Base-by-base conservation (phyloP, 2,797 vertebrate genomes). In the Gambusia yucatana region DNA sequence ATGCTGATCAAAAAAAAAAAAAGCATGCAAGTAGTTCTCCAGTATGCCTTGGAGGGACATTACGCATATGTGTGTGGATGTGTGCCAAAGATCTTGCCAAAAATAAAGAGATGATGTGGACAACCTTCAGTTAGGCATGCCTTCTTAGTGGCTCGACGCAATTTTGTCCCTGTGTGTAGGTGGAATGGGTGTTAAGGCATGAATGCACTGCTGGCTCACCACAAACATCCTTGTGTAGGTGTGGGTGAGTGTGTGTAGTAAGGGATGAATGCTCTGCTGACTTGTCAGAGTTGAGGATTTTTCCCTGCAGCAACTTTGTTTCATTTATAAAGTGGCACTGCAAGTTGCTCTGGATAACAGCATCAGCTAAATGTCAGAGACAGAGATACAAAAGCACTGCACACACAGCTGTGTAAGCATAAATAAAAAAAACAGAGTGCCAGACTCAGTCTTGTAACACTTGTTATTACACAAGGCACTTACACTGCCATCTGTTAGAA, bases 201-300 rank as follows among this genome's bases (percentile, higher is more conserved):
- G 81, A 86, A 86, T 4, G 55, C 83, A 78, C 78, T 48, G 69
- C 77, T 82, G 78, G 61, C 75, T 84, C 86, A 84, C 85, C 86
- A 88, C 72, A 50, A 84, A 87, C 78, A 83, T 79, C 46, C 41
- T 41, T 75, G 74, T 50, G 30, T 46, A 63, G 59, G 48, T 57
- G 5, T 73, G 84, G 63, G 77, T 77, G 78, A 17, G 72, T 75
- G 43, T 76, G 63, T 55, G 75, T 22, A 72, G 79, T 55, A 47
- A 80, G 72, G 83, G 81, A 90, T 88, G 85, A 90, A 88, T 81
- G 86, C 87, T 89, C 86, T 83, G 87, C 87, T 91, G 90, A 91
- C 86, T 92, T 91, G 87, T 91, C 89, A 91, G 86, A 87, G 89
- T 83, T 87, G 80, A 86, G 73, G 81, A 85, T 90, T 91, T 63